Evolutionary conservation across 1,140 invertebrate species (phyloP), one percentile per base, ranked within the genome.

Genomic region (Bombus huntii): DNA sequence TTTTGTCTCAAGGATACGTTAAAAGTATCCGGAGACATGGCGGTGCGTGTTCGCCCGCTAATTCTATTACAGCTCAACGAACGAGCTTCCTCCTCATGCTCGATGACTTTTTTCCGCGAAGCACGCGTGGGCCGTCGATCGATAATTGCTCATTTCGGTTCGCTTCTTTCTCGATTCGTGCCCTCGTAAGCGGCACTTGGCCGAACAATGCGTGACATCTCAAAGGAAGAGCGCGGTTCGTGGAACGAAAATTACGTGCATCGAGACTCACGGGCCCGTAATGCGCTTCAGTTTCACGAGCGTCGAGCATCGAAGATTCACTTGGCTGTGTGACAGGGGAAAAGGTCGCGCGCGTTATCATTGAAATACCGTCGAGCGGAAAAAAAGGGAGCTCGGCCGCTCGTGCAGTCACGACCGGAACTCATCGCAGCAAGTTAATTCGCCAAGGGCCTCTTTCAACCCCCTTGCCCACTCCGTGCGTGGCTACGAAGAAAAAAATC

Each of bases 391-490:
- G 44, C 65, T 47, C 28, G 75, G 65, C 66, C 62, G 74, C 28
- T 15, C 53, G 75, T 73, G 82, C 87, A 72, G 28, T 79, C 65
- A 80, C 72, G 59, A 31, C 13, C 79, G 57, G 34, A 59, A 68
- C 57, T 75, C 68, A 77, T 73, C n/a, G 59, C 65, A 70, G 79
- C 84, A 89, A 88, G 83, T 89, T 88, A 88, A 89, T 89, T 88
- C 74, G 66, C 65, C 66, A 85, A 88, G 73, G 68, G 77, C 39
- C 88, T 47, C 79, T 78, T 59, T 66, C n/a, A 47, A 72, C 73
- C 53, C 53, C 42, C 25, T 42, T 25, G 6, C 34, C 57, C 28
- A 5, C 12, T 53, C 1, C 4, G 37, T 31, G 76, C 57, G 15
- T 44, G 47, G 44, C n/a, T 57, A 57, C 28, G 42, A 62, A 76